A percentile compares a stretch with the other conserved stretches of the same genome.
Conservation (phyloP, 2,113 vertebrate genomes). For the Equus quagga region DNA sequence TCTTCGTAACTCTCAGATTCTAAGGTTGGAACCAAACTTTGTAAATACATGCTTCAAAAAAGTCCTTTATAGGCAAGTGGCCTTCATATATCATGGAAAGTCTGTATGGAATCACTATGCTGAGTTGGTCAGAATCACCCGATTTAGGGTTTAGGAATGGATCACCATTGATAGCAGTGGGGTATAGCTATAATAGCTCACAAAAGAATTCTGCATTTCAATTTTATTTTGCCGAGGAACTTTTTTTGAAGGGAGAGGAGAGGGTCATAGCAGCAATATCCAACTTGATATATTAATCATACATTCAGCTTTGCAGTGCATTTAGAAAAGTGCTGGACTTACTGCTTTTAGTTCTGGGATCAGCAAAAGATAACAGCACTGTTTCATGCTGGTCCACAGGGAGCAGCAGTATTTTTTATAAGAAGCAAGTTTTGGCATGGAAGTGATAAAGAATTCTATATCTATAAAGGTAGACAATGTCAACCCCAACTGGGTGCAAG, state of each 20-base stretch:
- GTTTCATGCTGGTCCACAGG: constrained; percentile 33
- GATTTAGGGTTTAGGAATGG: constrained; percentile 58
- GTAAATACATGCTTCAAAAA: constrained; percentile 9
- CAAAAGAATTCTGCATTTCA: constrained; percentile 44
- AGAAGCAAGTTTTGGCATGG: constrained; percentile 58
- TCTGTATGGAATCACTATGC: background rate
- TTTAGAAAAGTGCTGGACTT: constrained; percentile 70
- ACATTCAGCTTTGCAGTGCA: constrained; percentile 55
- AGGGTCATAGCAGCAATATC: constrained; percentile 50
- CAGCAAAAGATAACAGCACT: constrained; percentile 66
- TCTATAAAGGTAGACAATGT: constrained; percentile 65
- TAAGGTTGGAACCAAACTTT: background rate
- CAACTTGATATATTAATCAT: constrained; percentile 66
- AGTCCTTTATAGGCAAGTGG: constrained; percentile 12
- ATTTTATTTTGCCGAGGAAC: constrained; percentile 61
- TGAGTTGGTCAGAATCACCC: constrained; percentile 33
- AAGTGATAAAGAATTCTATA: constrained; percentile 56
- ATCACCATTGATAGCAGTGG: constrained; percentile 43
- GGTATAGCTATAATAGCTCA: constrained; percentile 46
- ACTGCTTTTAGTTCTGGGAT: constrained; percentile 66
- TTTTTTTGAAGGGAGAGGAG: constrained; percentile 10
- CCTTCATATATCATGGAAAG: constrained; percentile 42
- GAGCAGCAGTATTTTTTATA: constrained; percentile 50
- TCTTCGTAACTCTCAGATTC: background rate
- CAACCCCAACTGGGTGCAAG: constrained; percentile 61